These are phyloP conservation scores for Chrosomus eos DNA, from an alignment of 2,797 vertebrate species.

Conservation along the genomic window DNA sequence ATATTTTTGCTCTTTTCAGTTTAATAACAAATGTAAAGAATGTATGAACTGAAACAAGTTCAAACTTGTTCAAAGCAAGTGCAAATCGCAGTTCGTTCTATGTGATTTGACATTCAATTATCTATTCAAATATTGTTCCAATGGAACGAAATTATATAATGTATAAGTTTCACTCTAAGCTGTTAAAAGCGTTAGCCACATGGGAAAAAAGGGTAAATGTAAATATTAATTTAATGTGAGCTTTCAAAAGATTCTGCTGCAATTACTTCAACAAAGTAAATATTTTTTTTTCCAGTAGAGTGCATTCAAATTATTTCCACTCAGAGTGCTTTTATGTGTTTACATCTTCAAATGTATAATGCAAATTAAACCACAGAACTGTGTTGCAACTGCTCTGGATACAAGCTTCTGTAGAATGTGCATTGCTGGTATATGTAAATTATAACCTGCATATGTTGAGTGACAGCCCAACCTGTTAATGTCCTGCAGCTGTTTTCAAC, in stretches of 20 bases:
- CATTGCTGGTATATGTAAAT: neutral
- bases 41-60: neutral
- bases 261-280: neutral
- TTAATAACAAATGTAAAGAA: neutral
- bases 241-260: neutral
- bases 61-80: neutral
- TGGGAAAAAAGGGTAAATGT: neutral
- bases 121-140: slow-evolving; percentile 14
- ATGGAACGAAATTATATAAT: neutral
- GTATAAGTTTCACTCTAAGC: neutral
- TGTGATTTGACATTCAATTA: neutral
- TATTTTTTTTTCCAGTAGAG: neutral
- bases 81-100: neutral
- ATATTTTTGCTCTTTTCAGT: neutral
- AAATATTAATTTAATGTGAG: neutral
- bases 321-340: neutral
- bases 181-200: neutral
- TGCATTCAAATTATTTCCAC: neutral
- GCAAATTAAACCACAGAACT: slow-evolving; percentile 3
- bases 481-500: neutral
- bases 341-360: neutral
- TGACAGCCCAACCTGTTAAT: slow-evolving; percentile 5
- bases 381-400: neutral
- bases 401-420: neutral
- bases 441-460: neutral